phyloP scores from a whole-genome alignment of 2,113 vertebrate species.

The Chascanopsetta lugubris region DNA sequence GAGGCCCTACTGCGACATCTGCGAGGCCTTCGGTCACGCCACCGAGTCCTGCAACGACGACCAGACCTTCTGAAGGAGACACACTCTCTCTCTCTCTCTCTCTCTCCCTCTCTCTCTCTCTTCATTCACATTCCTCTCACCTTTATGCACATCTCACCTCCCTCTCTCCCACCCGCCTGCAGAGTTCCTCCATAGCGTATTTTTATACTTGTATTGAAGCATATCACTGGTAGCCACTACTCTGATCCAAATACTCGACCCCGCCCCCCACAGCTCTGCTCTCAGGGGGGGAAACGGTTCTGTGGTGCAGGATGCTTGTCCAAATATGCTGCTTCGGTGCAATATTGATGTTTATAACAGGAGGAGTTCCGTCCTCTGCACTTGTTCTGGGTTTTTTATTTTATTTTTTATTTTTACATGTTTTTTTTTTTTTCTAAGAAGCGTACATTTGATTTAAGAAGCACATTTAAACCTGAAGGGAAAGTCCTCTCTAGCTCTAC shows the following conservation, averaged over 20 bases:
- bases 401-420: conserved; percentile 36
- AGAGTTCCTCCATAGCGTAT: conserved; percentile 71
- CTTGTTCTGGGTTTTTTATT: conserved; percentile 41
- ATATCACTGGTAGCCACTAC: conserved; percentile 53
- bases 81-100: no score
- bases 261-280: conserved; percentile 12
- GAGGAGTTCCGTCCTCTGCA: conserved; percentile 31
- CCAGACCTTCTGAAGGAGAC: conserved; percentile 94
- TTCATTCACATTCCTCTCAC: not conserved
- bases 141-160: conserved; percentile 2
- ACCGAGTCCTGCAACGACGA: conserved; percentile 92
- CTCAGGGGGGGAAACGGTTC: conserved; percentile 20
- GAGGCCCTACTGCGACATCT: conserved; percentile 95
- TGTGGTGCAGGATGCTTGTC: conserved; percentile 49
- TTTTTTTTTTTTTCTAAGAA: no score
- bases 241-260: conserved; percentile 21
- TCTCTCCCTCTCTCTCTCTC: no score
- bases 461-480: conserved; percentile 43
- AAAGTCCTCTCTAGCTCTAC: conserved; percentile 19
- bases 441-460: conserved; percentile 12
- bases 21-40: conserved; percentile 94
- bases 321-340: conserved; percentile 71
- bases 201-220: conserved; percentile 75
- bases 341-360: conserved; percentile 62
- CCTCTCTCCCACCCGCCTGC: conserved; percentile 27